Conservation (phyloP, 2,797 vertebrate species). For the Emys orbicularis region DNA sequence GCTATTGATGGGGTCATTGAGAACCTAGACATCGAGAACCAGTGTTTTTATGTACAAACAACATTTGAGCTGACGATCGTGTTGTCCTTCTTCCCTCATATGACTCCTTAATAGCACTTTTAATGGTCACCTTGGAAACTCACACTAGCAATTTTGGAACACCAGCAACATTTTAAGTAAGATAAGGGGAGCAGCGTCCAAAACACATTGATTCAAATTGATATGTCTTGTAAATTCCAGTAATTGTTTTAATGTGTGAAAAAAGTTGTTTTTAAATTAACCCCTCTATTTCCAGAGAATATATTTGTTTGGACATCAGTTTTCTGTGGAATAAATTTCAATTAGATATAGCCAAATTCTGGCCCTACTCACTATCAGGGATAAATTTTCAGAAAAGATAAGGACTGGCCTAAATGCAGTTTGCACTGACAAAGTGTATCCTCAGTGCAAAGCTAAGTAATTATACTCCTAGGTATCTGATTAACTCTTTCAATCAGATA, state of each 20-base stretch:
- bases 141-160: constrained; percentile 16
- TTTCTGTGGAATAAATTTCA: constrained; percentile 3
- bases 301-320: not conserved
- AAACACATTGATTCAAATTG: not conserved
- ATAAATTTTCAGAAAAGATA: not conserved
- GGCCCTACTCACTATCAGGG: not conserved
- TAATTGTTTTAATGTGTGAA: not conserved
- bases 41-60: constrained; percentile 26
- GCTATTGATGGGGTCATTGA: not conserved
- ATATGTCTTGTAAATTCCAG: not conserved
- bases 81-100: not conserved
- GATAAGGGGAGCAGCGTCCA: not conserved
- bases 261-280: not conserved
- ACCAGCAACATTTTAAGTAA: not conserved
- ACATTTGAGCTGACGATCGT: not conserved
- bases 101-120: constrained; percentile 16
- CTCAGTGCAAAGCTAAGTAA: not conserved
- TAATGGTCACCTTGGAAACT: not conserved
- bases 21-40: not conserved
- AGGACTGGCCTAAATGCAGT: not conserved
- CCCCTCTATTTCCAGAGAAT: not conserved
- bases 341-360: not conserved
- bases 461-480: not conserved
- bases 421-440: not conserved
- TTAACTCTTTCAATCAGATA: not conserved